Evolutionary conservation across 2,797 vertebrate genomes (phyloP).

Genomic region (Fistularia tabacaria): DNA sequence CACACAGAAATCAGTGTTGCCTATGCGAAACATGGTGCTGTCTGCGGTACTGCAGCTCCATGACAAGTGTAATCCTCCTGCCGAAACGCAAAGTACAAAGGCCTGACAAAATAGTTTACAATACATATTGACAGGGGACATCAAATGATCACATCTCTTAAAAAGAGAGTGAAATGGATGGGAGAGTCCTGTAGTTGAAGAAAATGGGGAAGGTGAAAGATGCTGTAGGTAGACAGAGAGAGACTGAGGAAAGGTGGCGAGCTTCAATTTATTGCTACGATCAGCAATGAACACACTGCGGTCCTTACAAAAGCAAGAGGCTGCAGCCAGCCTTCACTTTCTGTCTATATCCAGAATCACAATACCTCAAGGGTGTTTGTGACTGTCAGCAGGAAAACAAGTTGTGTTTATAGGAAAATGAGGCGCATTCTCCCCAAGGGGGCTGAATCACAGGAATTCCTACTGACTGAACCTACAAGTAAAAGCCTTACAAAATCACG

Average conservation of each 20-base stretch:
- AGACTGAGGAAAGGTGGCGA: constrained; percentile 7
- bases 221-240: not conserved
- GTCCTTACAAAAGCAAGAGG: constrained; percentile 25
- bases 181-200: too few species aligned
- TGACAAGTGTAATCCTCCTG: constrained; percentile 36
- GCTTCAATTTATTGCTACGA: constrained; percentile 33
- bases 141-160: not conserved
- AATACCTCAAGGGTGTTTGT: constrained; percentile 42
- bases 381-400: constrained; percentile 61
- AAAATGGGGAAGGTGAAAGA: too few species aligned
- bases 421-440: constrained; percentile 37
- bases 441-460: constrained; percentile 47
- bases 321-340: constrained; percentile 38
- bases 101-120: constrained; percentile 14
- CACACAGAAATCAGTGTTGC: constrained; percentile 30
- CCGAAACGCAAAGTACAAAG: constrained; percentile 25
- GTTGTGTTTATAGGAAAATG: constrained; percentile 58
- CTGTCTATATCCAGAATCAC: constrained; percentile 60
- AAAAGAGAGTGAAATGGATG: constrained; percentile 1
- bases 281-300: constrained; percentile 42
- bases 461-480: constrained; percentile 11
- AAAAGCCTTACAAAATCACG: constrained; percentile 20
- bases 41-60: constrained; percentile 18
- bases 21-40: constrained; percentile 15
- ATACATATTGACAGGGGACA: constrained; percentile 14